Conservation (phyloP, 2,888 invertebrate species). For the Morinoia aosen region DNA sequence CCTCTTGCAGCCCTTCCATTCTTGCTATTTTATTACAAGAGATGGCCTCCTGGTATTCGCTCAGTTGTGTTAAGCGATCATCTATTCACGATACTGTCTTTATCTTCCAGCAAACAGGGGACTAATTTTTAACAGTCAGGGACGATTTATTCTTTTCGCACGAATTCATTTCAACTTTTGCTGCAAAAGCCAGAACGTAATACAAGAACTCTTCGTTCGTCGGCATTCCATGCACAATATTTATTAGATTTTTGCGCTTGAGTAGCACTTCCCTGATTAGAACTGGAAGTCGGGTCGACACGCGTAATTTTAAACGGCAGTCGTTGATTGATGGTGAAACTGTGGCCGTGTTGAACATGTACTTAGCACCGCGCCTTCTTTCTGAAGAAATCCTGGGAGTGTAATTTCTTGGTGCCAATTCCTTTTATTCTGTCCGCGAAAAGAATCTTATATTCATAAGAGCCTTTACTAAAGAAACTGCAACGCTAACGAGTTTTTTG, state of each 20-base stretch:
- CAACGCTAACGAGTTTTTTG: neutral
- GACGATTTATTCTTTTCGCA: neutral
- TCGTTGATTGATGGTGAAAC: neutral
- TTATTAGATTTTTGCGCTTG: neutral
- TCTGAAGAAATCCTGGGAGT: neutral
- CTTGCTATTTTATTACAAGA: neutral
- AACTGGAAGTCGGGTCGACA: constrained; percentile 6
- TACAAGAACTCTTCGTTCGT: neutral
- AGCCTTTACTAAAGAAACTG: neutral
- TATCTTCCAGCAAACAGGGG: neutral
- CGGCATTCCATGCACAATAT: neutral
- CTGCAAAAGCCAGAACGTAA: neutral
- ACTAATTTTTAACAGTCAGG: neutral
- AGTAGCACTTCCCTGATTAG: constrained; percentile 12
- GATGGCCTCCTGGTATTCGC: neutral
- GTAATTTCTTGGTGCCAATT: constrained; percentile 29
- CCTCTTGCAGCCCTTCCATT: neutral
- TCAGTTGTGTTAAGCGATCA: constrained; percentile 3
- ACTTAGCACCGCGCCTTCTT: neutral
- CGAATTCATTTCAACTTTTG: neutral
- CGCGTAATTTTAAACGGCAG: constrained; percentile 15
- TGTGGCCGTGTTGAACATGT: constrained; percentile 1
- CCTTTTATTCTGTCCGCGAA: neutral
- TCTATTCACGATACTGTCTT: neutral
- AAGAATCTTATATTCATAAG: neutral